A percentile compares a stretch with the other conserved stretches of the same genome.
phyloP scores from a whole-genome alignment of 2,113 vertebrate species.

The Chaetura pelagica region DNA sequence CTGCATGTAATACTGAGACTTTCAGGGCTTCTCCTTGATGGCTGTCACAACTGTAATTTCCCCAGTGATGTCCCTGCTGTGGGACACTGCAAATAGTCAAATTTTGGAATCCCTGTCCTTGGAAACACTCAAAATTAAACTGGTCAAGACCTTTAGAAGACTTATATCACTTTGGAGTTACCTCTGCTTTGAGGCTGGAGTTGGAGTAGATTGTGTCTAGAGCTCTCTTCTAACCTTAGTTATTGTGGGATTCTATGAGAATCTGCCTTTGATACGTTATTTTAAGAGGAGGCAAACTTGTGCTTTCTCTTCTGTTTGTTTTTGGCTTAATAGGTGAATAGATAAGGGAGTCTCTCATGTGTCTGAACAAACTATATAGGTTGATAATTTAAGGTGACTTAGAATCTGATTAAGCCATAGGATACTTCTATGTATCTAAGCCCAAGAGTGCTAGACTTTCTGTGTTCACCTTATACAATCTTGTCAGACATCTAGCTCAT shows the following conservation, averaged over 20 bases:
- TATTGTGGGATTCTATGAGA: neutral
- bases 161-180: neutral
- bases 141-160: neutral
- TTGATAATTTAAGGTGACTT: neutral
- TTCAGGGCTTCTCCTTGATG: neutral
- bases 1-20: neutral
- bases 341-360: neutral
- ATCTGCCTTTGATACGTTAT: neutral
- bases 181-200: neutral
- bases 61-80: neutral
- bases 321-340: neutral
- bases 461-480: neutral
- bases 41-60: neutral
- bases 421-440: neutral
- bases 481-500: neutral
- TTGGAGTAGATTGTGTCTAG: neutral
- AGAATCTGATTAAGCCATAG: neutral
- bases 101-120: neutral
- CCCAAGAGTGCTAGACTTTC: neutral
- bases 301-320: neutral
- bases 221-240: neutral
- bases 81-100: neutral
- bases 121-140: neutral
- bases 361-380: neutral
- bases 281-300: neutral